A percentile compares a stretch with the other conserved stretches of the same genome.
These are phyloP conservation scores for Furnarius figulus DNA, from an alignment of 2,113 vertebrate genomes.

Conservation along the genomic window DNA sequence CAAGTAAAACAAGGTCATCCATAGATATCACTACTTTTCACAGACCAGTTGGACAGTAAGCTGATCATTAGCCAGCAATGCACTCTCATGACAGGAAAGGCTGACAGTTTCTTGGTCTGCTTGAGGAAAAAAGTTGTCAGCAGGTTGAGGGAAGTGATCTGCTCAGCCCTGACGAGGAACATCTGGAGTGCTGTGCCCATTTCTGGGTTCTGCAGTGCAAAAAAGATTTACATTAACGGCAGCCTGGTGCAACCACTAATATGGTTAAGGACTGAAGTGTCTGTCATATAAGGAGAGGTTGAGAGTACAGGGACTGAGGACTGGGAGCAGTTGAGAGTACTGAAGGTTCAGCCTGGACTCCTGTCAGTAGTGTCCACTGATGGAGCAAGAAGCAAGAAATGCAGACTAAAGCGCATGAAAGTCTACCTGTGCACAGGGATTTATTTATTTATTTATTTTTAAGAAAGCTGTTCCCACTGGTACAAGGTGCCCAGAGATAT, in stretches of 20 bases:
- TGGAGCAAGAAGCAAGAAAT: background rate
- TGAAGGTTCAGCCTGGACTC: background rate
- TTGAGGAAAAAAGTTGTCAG: background rate
- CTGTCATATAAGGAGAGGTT: background rate
- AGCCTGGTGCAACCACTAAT: too few species aligned
- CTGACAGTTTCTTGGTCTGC: background rate
- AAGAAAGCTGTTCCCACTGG: background rate
- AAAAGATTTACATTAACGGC: background rate
- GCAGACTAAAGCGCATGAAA: background rate
- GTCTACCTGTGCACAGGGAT: background rate
- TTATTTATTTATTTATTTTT: background rate
- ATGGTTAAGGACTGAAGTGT: background rate
- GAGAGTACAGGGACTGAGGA: background rate
- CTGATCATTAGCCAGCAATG: background rate
- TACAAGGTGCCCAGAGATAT: background rate
- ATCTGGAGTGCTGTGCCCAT: background rate
- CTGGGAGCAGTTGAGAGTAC: background rate
- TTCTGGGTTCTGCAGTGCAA: background rate
- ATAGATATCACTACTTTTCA: background rate
- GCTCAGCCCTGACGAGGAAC: background rate
- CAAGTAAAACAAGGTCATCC: background rate
- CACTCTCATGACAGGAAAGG: background rate
- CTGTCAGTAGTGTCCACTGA: background rate
- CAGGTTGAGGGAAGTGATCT: background rate
- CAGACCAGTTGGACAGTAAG: background rate